Evolutionary conservation across 2,113 vertebrate genomes (phyloP).

Genomic region (Psittacula cyanocephala): DNA sequence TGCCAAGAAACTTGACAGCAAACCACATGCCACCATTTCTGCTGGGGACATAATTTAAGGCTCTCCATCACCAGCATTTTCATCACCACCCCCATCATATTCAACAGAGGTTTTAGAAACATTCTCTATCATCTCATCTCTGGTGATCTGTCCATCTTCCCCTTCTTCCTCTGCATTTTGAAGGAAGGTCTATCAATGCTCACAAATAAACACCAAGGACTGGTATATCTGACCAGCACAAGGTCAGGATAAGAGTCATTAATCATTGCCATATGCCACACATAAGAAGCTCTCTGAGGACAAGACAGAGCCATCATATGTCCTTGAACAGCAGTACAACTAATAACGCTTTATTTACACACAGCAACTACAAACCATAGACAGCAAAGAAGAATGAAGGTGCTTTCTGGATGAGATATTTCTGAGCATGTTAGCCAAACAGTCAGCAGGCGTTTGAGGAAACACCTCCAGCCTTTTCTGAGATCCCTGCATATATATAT

Average conservation of each 20-base stretch:
- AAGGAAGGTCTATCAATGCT: not conserved
- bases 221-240: not conserved
- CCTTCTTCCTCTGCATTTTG: not conserved
- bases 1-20: not conserved
- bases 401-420: not conserved
- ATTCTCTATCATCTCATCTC: not conserved
- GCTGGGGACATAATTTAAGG: not conserved
- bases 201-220: not conserved
- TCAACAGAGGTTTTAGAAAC: not conserved
- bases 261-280: accelerated
- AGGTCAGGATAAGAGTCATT: not conserved
- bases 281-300: not conserved
- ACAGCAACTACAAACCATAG: not conserved
- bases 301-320: not conserved
- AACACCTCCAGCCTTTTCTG: not conserved
- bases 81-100: not conserved
- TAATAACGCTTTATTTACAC: not conserved
- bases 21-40: not conserved
- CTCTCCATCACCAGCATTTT: not conserved
- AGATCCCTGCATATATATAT: not conserved
- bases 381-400: not conserved
- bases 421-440: not conserved
- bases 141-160: not conserved
- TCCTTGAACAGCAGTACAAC: not conserved
- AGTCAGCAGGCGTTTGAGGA: not conserved